Conservation (phyloP, 1,140 invertebrate genomes). For the Drosophila athabasca region DNA sequence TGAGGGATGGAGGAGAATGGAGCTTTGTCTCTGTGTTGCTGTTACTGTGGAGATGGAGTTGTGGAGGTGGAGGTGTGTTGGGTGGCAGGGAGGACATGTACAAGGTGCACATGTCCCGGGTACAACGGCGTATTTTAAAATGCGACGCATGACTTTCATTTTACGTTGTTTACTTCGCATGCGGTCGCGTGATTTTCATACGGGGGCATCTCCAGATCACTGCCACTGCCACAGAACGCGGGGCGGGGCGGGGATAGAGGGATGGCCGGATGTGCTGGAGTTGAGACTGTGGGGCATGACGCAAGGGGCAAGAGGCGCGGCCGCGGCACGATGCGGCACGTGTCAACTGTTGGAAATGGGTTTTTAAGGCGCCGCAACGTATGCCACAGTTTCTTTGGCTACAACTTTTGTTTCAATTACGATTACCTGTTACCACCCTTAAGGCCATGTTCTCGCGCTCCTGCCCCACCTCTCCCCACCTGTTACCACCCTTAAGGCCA, state of each 20-base stretch:
- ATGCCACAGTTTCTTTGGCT: conserved; percentile 73
- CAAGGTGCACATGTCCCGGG: conserved; percentile 48
- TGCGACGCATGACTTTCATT: conserved; percentile 80
- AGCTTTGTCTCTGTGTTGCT: too few relatives aligned
- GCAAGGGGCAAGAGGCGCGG: conserved; percentile 19
- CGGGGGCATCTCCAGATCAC: conserved; percentile 36
- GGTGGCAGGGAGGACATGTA: background rate
- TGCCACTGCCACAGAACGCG: background rate
- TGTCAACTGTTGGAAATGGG: conserved; percentile 81
- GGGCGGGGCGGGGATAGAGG: background rate
- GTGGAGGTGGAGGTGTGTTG: too few relatives aligned
- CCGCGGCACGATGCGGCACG: conserved; percentile 72
- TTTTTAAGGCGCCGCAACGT: conserved; percentile 79
- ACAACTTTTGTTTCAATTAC: conserved; percentile 80
- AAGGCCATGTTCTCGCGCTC: background rate
- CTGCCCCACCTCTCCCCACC: background rate
- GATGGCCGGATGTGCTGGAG: background rate
- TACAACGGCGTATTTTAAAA: conserved; percentile 67
- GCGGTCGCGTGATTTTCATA: conserved; percentile 76
- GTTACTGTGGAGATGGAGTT: too few relatives aligned
- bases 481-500: background rate
- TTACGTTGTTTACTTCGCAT: conserved; percentile 79
- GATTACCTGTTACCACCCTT: conserved; percentile 65
- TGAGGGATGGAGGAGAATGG: background rate
- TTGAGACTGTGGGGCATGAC: too few relatives aligned